Conservation (phyloP, 1,140 invertebrate genomes). For the Zaprionus ghesquierei region DNA sequence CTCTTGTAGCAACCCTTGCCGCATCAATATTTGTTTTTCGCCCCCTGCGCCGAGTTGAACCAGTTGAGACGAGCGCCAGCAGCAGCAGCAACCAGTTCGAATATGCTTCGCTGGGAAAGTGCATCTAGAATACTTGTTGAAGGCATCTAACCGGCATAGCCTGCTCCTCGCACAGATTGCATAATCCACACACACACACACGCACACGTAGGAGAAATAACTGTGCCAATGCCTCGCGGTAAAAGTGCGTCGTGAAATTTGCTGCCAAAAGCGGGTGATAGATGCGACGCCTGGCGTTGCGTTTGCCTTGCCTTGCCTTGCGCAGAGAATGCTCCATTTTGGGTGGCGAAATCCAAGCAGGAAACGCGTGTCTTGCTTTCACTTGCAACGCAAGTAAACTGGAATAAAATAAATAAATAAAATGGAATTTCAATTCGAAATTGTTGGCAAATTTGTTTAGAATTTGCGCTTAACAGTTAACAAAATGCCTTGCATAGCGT, state of each 20-base stretch:
- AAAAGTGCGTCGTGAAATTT: constrained; percentile 64
- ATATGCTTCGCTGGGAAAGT: constrained; percentile 10
- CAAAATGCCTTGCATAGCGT: neutral
- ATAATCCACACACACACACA: constrained; percentile 31
- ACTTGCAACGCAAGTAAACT: constrained; percentile 29
- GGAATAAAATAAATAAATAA: neutral
- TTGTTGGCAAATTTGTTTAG: constrained; percentile 2
- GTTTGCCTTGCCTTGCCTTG: neutral
- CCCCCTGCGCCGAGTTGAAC: constrained; percentile 14
- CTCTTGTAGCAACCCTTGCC: constrained; percentile 3
- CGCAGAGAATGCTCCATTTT: constrained; percentile 49
- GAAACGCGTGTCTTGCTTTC: constrained; percentile 45
- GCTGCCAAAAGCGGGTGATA: constrained; percentile 3
- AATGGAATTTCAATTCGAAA: constrained; percentile 2
- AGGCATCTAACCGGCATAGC: constrained; percentile 42
- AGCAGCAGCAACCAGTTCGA: neutral
- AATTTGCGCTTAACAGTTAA: constrained; percentile 28
- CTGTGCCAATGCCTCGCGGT: constrained; percentile 30
- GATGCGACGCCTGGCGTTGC: constrained; percentile 6
- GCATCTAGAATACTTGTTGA: constrained; percentile 17
- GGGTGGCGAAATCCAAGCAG: constrained; percentile 20
- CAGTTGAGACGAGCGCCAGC: constrained; percentile 6
- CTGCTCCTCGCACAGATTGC: constrained; percentile 53
- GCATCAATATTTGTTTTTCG: neutral
- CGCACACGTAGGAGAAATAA: neutral